These are phyloP conservation scores for Cheilosia scutellata DNA, from an alignment of 2,888 invertebrate genomes.

Conservation along the genomic window DNA sequence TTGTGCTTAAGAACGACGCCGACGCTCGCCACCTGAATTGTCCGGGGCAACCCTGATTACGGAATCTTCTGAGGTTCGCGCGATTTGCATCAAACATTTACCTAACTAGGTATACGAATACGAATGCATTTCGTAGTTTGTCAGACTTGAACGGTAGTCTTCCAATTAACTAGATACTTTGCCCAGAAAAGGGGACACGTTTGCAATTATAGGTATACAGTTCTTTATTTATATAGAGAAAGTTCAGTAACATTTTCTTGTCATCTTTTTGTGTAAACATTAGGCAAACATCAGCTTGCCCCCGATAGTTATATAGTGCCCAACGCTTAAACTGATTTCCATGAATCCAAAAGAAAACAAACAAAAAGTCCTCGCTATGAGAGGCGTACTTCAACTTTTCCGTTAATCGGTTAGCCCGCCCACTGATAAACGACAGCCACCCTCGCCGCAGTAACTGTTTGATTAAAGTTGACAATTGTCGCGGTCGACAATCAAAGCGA, in stretches of 20 bases:
- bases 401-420: constrained; percentile 35
- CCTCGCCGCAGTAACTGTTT: constrained; percentile 37
- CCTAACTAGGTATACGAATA: too few relatives aligned
- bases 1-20: too few relatives aligned
- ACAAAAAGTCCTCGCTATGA: neutral
- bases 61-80: too few relatives aligned
- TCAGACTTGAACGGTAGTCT: neutral
- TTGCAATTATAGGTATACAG: neutral
- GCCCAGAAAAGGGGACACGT: neutral
- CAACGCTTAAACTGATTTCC: constrained; percentile 18
- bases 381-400: neutral
- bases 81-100: too few relatives aligned
- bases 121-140: too few relatives aligned
- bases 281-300: too few relatives aligned
- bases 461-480: constrained; percentile 51
- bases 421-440: constrained; percentile 32
- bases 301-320: neutral
- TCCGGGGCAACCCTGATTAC: too few relatives aligned
- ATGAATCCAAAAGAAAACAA: constrained; percentile 6
- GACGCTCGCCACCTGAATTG: too few relatives aligned
- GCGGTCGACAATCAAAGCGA: constrained; percentile 66
- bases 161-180: neutral
- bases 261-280: neutral
- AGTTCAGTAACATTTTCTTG: neutral
- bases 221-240: neutral